Evolutionary conservation across 2,888 invertebrate genomes (phyloP), one percentile per base, ranked within the genome.

Genomic region (Phytoseiulus persimilis): DNA sequence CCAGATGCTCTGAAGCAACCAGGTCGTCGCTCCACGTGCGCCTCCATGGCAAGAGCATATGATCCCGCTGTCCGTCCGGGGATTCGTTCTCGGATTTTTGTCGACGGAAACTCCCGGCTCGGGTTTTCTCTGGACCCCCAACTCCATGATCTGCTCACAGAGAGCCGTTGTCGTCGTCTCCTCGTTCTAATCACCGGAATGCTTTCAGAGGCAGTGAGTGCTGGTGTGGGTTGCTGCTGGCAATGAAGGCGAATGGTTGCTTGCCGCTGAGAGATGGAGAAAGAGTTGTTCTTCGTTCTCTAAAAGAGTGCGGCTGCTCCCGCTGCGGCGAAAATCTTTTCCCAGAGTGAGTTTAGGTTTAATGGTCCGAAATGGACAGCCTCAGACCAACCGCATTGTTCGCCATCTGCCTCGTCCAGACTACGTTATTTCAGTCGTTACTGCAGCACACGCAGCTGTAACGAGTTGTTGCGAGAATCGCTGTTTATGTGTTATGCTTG

Each of bases 321-420:
- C 3, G 39, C 65, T 3, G 65, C 65, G 65, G 65, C 65, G 28
- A 23, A 65, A 65, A 65, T 65, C 65, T 65, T 65, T 28, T 65
- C 65, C 65, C 65, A 28, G 65, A 65, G 65, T 65, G 65, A 65
- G 65, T 65, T 65, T 65, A 65, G 65, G 65, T 65, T 65, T 65
- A 65, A 65, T 65, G 65, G 65, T 65, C 65, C 65, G 65, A 65
- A 65, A 65, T 28, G 65, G 65, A 65, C 65, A 65, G 65, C 65
- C 65, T 65, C 65, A 65, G 65, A 65, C 65, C 65, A 65, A 65
- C 65, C 65, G 65, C 65, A 65, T 65, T 65, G 65, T 65, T 65
- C 65, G 65, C 65, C 65, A 65, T 65, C 65, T 65, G 65, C 65
- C 65, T 14, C 65, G 28, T 65, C 65, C 65, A 65, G 65, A 65